These are phyloP conservation scores for Meloidogyne hapla DNA, from an alignment of 1,140 invertebrate genomes.

Conservation along the genomic window DNA sequence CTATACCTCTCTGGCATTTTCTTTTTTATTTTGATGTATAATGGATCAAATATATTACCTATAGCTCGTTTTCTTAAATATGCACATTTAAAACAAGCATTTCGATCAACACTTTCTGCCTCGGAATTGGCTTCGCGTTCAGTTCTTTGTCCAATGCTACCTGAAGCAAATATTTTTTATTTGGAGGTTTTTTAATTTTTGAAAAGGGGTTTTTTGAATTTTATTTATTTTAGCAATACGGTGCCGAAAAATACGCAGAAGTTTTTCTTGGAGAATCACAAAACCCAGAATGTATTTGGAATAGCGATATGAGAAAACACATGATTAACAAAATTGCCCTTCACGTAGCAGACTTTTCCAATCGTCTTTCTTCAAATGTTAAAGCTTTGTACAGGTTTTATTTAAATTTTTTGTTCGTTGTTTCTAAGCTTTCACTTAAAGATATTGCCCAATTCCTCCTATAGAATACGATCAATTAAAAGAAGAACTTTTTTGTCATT, in stretches of 20 bases:
- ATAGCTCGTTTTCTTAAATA: slow-evolving; percentile 88
- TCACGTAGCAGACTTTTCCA: slow-evolving; percentile 91
- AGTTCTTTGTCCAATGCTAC: slow-evolving; percentile 84
- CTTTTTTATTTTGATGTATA: slow-evolving; percentile 99
- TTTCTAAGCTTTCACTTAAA: slow-evolving; percentile 58
- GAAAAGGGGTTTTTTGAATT: background rate
- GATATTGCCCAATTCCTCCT: slow-evolving; percentile 92
- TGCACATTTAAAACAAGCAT: slow-evolving; percentile 90
- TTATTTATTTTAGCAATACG: slow-evolving; percentile 76
- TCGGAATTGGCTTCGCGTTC: slow-evolving; percentile 63
- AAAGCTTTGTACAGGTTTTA: slow-evolving; percentile 90
- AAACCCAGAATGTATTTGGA: slow-evolving; percentile 90
- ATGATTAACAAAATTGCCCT: slow-evolving; percentile 93
- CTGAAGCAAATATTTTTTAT: slow-evolving; percentile 98
- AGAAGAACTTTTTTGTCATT: slow-evolving; percentile 95
- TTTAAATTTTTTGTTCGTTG: background rate
- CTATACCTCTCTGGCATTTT: slow-evolving; percentile 93
- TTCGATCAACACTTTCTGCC: slow-evolving; percentile 65
- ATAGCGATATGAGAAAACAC: slow-evolving; percentile 69
- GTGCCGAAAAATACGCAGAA: slow-evolving; percentile 94
- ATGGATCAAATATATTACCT: slow-evolving; percentile 92
- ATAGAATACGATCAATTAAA: slow-evolving; percentile 91
- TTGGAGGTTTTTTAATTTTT: slow-evolving; percentile 70
- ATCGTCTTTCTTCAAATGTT: slow-evolving; percentile 85
- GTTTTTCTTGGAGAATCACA: slow-evolving; percentile 98